phyloP scores from a whole-genome alignment of 1,140 invertebrate genomes.

The Eriosoma lanigerum region DNA sequence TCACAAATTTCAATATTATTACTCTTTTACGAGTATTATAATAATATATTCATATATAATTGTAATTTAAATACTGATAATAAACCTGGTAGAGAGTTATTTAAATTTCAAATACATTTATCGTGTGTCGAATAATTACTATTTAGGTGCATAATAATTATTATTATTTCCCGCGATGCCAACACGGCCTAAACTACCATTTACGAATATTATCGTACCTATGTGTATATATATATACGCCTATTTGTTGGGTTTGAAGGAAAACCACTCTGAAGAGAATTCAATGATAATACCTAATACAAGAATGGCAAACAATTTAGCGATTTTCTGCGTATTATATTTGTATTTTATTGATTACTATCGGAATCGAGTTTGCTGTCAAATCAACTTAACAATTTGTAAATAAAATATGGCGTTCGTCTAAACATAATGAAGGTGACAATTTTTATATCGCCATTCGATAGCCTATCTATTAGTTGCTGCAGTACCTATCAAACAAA shows the following conservation, averaged over 20 bases:
- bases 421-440: slow-evolving; percentile 7
- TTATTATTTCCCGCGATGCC: not conserved
- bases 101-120: too few species aligned
- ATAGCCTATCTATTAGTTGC: not conserved
- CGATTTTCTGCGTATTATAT: not conserved
- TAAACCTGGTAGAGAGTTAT: too few species aligned
- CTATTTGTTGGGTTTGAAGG: not conserved
- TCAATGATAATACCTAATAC: not conserved
- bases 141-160: not conserved
- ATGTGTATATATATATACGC: not conserved
- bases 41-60: too few species aligned
- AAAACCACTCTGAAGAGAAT: not conserved
- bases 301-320: not conserved
- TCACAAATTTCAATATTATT: too few species aligned
- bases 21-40: too few species aligned
- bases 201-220: not conserved
- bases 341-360: slow-evolving; percentile 1
- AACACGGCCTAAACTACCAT: not conserved
- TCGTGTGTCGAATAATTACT: not conserved
- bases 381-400: slow-evolving; percentile 25
- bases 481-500: not conserved
- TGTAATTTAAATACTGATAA: too few species aligned
- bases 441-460: not conserved
- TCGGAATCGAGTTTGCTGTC: not conserved
- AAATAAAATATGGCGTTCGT: slow-evolving; percentile 9